Percentiles rank a stretch among this genome's conserved stretches.
Evolutionary conservation across 2,113 vertebrate genomes (phyloP).

Genomic region (Proterorhinus semilunaris): DNA sequence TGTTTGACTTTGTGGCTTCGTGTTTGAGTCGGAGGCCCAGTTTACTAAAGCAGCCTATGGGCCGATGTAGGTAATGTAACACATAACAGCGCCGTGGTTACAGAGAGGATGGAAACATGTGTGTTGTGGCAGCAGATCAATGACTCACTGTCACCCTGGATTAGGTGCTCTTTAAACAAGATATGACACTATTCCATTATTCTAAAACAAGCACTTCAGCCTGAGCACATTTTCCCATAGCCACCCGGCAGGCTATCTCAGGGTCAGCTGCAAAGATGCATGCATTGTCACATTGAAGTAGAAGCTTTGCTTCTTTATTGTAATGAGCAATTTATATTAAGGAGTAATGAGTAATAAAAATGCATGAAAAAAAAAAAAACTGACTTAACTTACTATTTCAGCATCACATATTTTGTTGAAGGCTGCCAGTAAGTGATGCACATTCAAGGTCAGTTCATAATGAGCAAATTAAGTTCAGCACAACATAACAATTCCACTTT

Average conservation of each 20-base stretch:
- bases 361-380: neutral
- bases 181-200: conserved; percentile 77
- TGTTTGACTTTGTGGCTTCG: conserved; percentile 31
- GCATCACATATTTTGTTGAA: neutral
- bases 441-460: neutral
- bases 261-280: conserved; percentile 6
- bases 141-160: conserved; percentile 69
- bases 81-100: conserved; percentile 65
- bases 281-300: neutral
- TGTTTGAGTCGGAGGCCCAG: conserved; percentile 33
- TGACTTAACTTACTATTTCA: neutral
- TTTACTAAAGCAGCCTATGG: conserved; percentile 58
- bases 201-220: conserved; percentile 59
- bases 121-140: conserved; percentile 71
- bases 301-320: neutral
- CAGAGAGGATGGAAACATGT: conserved; percentile 69
- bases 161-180: conserved; percentile 72
- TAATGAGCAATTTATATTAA: neutral
- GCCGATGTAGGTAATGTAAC: conserved; percentile 64
- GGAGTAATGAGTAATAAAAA: neutral
- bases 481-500: too few relatives aligned
- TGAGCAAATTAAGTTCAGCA: neutral
- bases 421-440: neutral
- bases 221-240: conserved; percentile 29
- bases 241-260: conserved; percentile 13